Conservation (phyloP, 2,888 invertebrate species). For the Eilema sororculum region DNA sequence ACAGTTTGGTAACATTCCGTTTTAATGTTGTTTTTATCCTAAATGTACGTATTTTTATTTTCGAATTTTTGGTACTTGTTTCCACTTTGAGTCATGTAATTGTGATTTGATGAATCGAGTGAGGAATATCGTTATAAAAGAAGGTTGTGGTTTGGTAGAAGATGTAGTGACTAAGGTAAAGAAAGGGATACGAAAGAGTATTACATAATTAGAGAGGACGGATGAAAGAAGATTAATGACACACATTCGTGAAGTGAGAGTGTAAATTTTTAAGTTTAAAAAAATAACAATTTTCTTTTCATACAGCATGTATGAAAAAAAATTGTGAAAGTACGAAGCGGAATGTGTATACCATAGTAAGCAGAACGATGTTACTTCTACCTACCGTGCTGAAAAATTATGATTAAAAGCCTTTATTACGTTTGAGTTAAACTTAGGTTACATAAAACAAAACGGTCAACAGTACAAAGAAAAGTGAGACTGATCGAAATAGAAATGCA, state of each 20-base stretch:
- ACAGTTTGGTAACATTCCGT: slow-evolving; percentile 51
- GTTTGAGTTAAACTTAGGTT: too few relatives aligned
- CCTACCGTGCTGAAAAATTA: neutral
- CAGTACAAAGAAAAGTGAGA: slow-evolving; percentile 17
- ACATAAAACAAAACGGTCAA: slow-evolving; percentile 4
- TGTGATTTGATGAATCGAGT: neutral
- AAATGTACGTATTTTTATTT: slow-evolving; percentile 21
- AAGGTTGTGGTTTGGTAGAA: neutral
- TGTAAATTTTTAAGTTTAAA: too few relatives aligned
- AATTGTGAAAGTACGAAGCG: too few relatives aligned
- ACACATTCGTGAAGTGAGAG: too few relatives aligned
- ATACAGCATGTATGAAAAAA: too few relatives aligned
- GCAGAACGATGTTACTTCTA: neutral
- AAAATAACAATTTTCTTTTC: too few relatives aligned
- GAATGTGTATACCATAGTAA: neutral
- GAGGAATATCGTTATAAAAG: neutral
- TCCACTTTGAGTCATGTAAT: neutral
- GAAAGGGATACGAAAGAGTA: neutral
- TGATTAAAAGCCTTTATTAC: neutral
- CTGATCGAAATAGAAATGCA: slow-evolving; percentile 37
- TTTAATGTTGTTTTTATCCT: slow-evolving; percentile 51
- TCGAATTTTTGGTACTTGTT: neutral
- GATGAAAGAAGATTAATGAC: neutral
- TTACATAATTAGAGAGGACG: neutral
- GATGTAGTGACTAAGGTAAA: neutral